A percentile compares a stretch with the other conserved stretches of the same genome.
These are phyloP conservation scores for Serripes groenlandicus DNA, from an alignment of 2,888 invertebrate genomes.

Conservation along the genomic window DNA sequence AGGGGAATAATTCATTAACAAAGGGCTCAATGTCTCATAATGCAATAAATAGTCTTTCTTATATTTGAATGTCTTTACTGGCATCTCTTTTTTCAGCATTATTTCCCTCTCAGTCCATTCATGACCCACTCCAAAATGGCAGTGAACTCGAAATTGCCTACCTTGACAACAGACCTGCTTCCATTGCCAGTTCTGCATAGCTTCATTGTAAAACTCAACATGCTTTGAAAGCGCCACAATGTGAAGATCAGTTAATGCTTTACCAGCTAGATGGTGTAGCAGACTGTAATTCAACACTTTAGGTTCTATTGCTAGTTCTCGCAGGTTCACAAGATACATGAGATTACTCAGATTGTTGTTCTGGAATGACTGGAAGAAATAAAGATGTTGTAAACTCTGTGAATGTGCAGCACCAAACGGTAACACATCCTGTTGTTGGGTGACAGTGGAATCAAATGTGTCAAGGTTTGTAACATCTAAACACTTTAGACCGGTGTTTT, in stretches of 20 bases:
- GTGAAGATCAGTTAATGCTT: slow-evolving; percentile 63
- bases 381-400: slow-evolving; percentile 49
- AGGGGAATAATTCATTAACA: slow-evolving; percentile 49
- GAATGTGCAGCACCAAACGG: slow-evolving; percentile 66
- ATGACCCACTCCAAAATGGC: slow-evolving; percentile 61
- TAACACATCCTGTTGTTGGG: slow-evolving; percentile 54
- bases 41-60: slow-evolving; percentile 59
- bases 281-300: slow-evolving; percentile 68
- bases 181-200: slow-evolving; percentile 69
- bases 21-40: slow-evolving; percentile 36
- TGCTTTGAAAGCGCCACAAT: slow-evolving; percentile 64
- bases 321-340: slow-evolving; percentile 71
- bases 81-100: slow-evolving; percentile 66
- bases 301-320: slow-evolving; percentile 66
- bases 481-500: slow-evolving; percentile 41
- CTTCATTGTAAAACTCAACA: slow-evolving; percentile 65
- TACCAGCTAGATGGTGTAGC: slow-evolving; percentile 62
- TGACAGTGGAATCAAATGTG: slow-evolving; percentile 27
- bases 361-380: slow-evolving; percentile 68
- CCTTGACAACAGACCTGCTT: slow-evolving; percentile 60
- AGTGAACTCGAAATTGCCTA: slow-evolving; percentile 60
- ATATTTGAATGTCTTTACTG: slow-evolving; percentile 63
- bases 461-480: slow-evolving; percentile 59
- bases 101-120: slow-evolving; percentile 70
- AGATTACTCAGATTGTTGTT: slow-evolving; percentile 62